Conservation (phyloP, 2,888 invertebrate species). For the Steinernema carpocapsae region DNA sequence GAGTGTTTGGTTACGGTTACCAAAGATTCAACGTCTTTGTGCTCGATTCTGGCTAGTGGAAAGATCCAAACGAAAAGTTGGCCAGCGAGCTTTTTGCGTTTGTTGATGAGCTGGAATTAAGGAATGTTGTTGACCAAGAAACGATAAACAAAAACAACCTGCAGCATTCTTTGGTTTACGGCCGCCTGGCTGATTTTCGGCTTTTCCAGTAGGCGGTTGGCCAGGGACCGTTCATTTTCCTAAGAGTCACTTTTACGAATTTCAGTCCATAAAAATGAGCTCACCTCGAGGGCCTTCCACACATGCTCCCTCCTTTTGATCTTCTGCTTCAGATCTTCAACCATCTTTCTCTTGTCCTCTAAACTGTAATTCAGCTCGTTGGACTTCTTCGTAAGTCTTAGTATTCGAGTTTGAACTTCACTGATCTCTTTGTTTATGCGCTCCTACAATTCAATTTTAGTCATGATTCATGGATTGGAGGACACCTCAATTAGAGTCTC, state of each 20-base stretch:
- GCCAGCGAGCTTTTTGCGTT: constrained; percentile 15
- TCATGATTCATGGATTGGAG: neutral
- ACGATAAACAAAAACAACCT: neutral
- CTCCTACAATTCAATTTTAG: neutral
- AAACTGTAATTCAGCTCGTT: neutral
- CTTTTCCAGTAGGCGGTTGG: neutral
- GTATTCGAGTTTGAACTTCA: neutral
- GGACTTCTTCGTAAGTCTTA: neutral
- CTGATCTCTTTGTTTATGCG: neutral
- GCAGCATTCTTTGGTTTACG: neutral
- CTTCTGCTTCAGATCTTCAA: constrained; percentile 1
- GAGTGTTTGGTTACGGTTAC: neutral
- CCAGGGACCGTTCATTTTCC: neutral
- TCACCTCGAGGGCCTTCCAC: neutral
- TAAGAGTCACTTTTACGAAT: no score
- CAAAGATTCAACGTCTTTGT: neutral
- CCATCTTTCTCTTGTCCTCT: neutral
- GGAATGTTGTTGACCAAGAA: neutral
- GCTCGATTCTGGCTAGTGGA: neutral
- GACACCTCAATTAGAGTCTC: neutral
- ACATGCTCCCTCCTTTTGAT: neutral
- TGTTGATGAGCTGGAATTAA: neutral
- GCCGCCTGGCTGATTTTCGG: neutral
- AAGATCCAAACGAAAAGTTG: constrained; percentile 28
- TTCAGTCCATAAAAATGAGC: no score